Conservation (phyloP, 2,888 invertebrate genomes). For the Amblyjoppa proteus region DNA sequence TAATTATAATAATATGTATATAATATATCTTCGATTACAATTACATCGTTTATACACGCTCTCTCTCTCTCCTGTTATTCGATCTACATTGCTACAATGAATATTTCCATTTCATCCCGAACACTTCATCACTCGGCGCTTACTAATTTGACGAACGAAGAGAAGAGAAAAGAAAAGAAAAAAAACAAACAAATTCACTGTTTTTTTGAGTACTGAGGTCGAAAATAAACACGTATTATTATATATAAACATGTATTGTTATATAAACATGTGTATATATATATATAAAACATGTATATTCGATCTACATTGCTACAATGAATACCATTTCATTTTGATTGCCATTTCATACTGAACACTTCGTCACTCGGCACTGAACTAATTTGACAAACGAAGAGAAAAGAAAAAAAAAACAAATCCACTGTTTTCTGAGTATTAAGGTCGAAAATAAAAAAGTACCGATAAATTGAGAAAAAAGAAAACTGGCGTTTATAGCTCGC, state of each 20-base stretch:
- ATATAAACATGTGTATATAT: too few relatives aligned
- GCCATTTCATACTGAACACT: conserved; percentile 16
- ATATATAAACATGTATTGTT: too few relatives aligned
- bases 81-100: conserved; percentile 48
- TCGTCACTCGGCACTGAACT: conserved; percentile 5
- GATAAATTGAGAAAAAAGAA: conserved; percentile 17
- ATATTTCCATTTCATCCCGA: conserved; percentile 20
- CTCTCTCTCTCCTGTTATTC: conserved; percentile 11
- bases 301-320: conserved; percentile 41
- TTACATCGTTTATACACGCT: conserved; percentile 66
- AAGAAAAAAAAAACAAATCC: conserved; percentile 34
- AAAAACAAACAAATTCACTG: conserved; percentile 9
- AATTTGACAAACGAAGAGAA: conserved; percentile 23
- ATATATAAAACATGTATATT: not conserved
- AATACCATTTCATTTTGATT: not conserved
- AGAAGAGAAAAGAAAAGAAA: conserved; percentile 39
- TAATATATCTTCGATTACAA: conserved; percentile 62
- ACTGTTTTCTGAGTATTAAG: conserved; percentile 25
- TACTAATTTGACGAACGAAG: conserved; percentile 14
- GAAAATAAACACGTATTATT: conserved; percentile 36
- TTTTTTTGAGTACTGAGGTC: conserved; percentile 28
- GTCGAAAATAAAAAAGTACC: conserved; percentile 28
- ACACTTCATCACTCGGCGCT: conserved; percentile 7
- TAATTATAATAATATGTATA: conserved; percentile 44
- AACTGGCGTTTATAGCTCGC: not conserved